Evolutionary conservation across 2,113 vertebrate species (phyloP).

Genomic region (Nycticryphes semicollaris): DNA sequence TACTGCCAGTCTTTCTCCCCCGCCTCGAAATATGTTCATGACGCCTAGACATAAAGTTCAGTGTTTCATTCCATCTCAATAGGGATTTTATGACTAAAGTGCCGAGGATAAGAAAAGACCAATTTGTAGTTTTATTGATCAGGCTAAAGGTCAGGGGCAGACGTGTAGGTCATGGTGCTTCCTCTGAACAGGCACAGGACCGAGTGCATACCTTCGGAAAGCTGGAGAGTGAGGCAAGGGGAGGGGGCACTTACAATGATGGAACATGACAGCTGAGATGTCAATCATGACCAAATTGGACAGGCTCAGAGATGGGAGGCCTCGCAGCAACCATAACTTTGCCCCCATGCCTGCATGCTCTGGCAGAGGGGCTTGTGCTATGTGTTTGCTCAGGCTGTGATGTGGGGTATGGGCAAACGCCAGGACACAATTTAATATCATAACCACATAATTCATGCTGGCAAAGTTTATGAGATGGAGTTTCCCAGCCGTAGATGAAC

Average conservation of each 20-base stretch:
- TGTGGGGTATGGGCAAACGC: neutral
- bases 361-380: neutral
- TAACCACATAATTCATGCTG: constrained; percentile 14
- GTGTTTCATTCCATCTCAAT: constrained; percentile 68
- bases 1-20: constrained; percentile 46
- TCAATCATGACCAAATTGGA: constrained; percentile 43
- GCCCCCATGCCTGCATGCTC: neutral
- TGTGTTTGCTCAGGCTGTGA: neutral
- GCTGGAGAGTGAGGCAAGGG: neutral
- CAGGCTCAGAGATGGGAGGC: neutral
- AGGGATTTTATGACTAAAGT: constrained; percentile 67
- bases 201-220: neutral
- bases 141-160: constrained; percentile 75
- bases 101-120: constrained; percentile 70
- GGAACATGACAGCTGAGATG: neutral
- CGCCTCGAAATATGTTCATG: constrained; percentile 58
- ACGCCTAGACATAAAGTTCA: constrained; percentile 68
- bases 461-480: constrained; percentile 4
- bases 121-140: constrained; percentile 76
- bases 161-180: constrained; percentile 64
- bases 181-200: constrained; percentile 28
- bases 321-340: neutral
- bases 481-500: constrained; percentile 11
- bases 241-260: neutral
- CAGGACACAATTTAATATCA: constrained; percentile 6